Evolutionary conservation across 2,888 invertebrate genomes (phyloP), one percentile per base, ranked within the genome.

Genomic region (Erebia epiphron): DNA sequence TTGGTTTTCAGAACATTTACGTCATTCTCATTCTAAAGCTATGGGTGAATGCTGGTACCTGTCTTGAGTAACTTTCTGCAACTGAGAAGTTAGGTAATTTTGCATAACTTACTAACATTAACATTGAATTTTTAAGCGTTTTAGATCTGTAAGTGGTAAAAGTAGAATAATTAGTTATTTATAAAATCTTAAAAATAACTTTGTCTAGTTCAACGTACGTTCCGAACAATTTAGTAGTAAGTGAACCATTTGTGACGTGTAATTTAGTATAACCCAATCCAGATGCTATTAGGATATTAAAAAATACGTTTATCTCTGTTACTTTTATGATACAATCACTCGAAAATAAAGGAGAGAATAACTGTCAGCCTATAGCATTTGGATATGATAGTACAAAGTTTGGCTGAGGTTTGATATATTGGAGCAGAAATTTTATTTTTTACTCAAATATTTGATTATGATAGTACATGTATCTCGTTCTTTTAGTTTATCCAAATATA

Each of bases 181-280:
- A 73, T 73, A 71, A 70, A 75, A 68, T 62, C 54, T 60, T 67
- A 63, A 67, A 35, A n/a, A 35, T 35, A 9, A 41, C 54, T 66
- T 62, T 54, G 60, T 67, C 57, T 35, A 35, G 35, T 35, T 7
- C 5, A 35, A 35, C 35, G 18, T 18, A 54, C 16, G 10, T 68
- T 4, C 14, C 18, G 35, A 7, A 35, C 5, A 35, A 58, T 46
- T 58, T 66, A 21, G 52, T 67, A 43, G 65, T 67, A 62, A 62
- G 26, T 52, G 52, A 49, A 69, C 26, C 21, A 58, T 69, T 69
- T 72, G 69, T 72, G 69, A 66, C 57, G 69, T 52, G 43, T 58
- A 56, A 70, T 65, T 68, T 56, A 73, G 73, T 35, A 35, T 35
- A 35, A 35, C 35, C 7, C 35, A 35, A 35, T 35, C 35, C 35